Evolutionary conservation across 2,797 vertebrate genomes (phyloP), one percentile per base, ranked within the genome.

Genomic region (Syndactyla subalaris): DNA sequence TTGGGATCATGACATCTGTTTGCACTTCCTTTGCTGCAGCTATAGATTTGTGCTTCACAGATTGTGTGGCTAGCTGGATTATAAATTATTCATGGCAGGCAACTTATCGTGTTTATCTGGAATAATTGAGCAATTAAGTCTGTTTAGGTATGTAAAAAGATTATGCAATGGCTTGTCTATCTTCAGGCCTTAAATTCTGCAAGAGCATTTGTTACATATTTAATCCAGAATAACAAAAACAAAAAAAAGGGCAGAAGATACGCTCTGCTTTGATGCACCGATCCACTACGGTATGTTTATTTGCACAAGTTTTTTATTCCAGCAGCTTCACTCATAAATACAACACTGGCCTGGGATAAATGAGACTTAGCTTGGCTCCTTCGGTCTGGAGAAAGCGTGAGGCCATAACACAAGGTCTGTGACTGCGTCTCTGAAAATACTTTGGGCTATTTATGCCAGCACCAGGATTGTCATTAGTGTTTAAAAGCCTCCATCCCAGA

Each of bases 51-150:
- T 79, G 52, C 71, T 90, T 85, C 63, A 26, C 49, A 66, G 77
- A 84, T 29, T 84, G 83, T 63, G 83, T 89, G 95, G 93, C 92
- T 92, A 76, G 85, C 77, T 92, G 86, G 80, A 52, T 66, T 82
- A 78, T 93, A 73, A 92, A 96, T 97, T 90, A 97, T 96, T 95
- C 90, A 96, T 93, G 63, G 52, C 71, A 59, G 67, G 83, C 80
- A 86, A 82, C 1, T 97, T 97, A 97, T 89, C 93, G 0, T 96
- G 93, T 95, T 94, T 95, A 96, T 97, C 95, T 94, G 88, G 71
- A 95, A 93, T 96, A 96, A 96, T 85, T 92, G 90, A 79, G 92
- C 94, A 93, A 96, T 96, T 97, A 96, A 95, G 75, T 93, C 93
- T 92, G 80, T 90, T 95, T 95, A 96, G 94, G 85, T 95, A 94